phyloP scores from a whole-genome alignment of 1,140 invertebrate species.

The Zaprionus vittiger region DNA sequence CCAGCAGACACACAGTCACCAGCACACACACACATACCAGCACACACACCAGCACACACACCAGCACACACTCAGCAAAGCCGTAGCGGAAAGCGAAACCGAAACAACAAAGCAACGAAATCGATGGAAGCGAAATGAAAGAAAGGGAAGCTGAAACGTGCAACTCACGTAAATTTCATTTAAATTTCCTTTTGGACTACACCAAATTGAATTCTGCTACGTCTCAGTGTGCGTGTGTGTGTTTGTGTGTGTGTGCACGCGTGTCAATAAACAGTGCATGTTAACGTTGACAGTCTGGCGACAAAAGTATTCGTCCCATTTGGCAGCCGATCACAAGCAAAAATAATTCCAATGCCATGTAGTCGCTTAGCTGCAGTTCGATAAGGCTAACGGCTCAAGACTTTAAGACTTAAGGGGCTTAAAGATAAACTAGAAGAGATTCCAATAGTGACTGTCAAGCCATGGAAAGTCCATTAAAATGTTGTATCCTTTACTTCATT shows the following conservation, averaged over 20 bases:
- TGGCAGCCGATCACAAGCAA: neutral
- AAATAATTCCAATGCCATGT: neutral
- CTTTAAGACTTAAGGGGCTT: neutral
- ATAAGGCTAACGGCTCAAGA: neutral
- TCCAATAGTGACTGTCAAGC: no score
- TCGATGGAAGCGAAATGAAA: constrained; percentile 22
- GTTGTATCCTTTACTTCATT: no score
- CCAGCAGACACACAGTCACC: constrained; percentile 7
- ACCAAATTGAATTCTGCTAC: constrained; percentile 30
- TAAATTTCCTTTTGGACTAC: constrained; percentile 68
- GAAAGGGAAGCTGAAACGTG: constrained; percentile 27
- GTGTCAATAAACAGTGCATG: constrained; percentile 7
- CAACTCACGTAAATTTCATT: constrained; percentile 55
- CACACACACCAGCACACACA: constrained; percentile 5
- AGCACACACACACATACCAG: constrained; percentile 1
- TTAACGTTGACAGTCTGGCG: neutral
- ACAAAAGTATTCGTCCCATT: neutral
- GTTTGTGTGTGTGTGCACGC: neutral
- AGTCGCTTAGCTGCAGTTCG: neutral
- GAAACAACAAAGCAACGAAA: constrained; percentile 5
- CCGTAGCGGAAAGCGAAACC: constrained; percentile 1
- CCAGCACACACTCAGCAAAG: constrained; percentile 13
- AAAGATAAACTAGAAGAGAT: no score
- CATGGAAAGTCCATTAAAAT: no score
- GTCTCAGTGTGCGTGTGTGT: neutral